Percentiles rank a stretch among this genome's conserved stretches.
phyloP scores from a whole-genome alignment of 2,113 vertebrate genomes.

The Callocephalon fimbriatum region DNA sequence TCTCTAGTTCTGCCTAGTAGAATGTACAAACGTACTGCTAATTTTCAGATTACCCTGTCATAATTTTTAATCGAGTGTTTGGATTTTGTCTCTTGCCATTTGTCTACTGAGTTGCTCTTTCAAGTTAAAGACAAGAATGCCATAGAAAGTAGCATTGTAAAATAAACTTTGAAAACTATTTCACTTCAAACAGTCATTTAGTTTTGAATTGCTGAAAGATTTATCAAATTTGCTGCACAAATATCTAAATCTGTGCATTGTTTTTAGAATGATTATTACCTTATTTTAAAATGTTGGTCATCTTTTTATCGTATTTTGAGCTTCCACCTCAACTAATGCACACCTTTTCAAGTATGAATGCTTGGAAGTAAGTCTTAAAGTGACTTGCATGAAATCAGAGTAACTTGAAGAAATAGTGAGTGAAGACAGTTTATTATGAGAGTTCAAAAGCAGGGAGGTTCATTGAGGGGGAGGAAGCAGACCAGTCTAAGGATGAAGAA shows the following conservation, averaged over 20 bases:
- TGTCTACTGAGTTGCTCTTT: not conserved
- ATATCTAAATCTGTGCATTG: not conserved
- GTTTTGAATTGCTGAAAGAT: not conserved
- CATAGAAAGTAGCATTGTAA: not conserved
- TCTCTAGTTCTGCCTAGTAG: not conserved
- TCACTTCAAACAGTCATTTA: not conserved
- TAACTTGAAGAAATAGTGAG: not conserved
- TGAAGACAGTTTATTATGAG: not conserved
- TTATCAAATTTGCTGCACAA: not conserved
- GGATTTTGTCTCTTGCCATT: not conserved
- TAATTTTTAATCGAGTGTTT: not conserved
- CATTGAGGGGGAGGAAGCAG: not conserved
- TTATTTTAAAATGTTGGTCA: not conserved
- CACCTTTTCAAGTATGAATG: not conserved
- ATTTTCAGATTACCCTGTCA: not conserved
- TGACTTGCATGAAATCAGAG: not conserved
- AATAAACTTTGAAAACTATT: not conserved
- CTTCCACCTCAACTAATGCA: not conserved
- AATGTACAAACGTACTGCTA: not conserved
- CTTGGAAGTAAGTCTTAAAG: not conserved
- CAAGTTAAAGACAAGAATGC: not conserved
- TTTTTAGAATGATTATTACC: not conserved
- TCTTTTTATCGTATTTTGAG: not conserved
- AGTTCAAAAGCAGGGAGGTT: not conserved
- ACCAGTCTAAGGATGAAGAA: not conserved